Base-by-base conservation (phyloP, 2,113 vertebrate genomes). In the Dicaeum eximium region DNA sequence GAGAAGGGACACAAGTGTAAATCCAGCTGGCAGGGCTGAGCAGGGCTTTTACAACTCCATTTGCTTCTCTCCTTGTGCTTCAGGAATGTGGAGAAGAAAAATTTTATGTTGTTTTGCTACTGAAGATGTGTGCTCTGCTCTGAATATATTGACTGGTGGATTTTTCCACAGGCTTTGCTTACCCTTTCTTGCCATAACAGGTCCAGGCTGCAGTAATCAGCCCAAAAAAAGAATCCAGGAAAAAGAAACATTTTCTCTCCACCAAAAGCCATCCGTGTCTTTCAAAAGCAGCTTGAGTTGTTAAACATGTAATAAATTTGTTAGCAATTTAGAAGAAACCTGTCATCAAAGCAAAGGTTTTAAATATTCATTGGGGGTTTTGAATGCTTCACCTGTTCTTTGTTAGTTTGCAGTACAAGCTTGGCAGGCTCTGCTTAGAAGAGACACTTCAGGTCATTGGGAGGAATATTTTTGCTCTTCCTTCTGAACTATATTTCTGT, bases 71-170 rank as follows among this genome's bases (percentile, higher is more conserved):
- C 60, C 42, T 74, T 11, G 54, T 22, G 38, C 48, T 20, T 72
- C 33, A 35, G 7, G 69, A 73, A 56, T 9, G 45, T 11, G 15
- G 40, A 37, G 60, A 5, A n/a, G 56, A n/a, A 28, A 78, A 74
- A 25, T 9, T 9, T 6, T 22, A 28, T 28, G 14, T 57, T 56
- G 18, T 6, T 5, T 38, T 54, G 16, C 54, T 56, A 0, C 51
- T 70, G n/a, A 12, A 48, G 31, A 31, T 0, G 0, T 9, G 23
- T 19, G 48, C 11, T 48, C 45, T 5, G 3, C 80, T 70, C 50
- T 70, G 16, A 80, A 18, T 44, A 1, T 16, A 3, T 33, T 13
- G 16, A 15, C n/a, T 2, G 1, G 30, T 25, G 31, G 17, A 2
- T 57, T 78, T 58, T 73, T 37, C 37, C 60, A 50, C 1, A 17